These are phyloP conservation scores for Rhinopomastus cyanomelas DNA, from an alignment of 2,113 vertebrate species.

Conservation along the genomic window DNA sequence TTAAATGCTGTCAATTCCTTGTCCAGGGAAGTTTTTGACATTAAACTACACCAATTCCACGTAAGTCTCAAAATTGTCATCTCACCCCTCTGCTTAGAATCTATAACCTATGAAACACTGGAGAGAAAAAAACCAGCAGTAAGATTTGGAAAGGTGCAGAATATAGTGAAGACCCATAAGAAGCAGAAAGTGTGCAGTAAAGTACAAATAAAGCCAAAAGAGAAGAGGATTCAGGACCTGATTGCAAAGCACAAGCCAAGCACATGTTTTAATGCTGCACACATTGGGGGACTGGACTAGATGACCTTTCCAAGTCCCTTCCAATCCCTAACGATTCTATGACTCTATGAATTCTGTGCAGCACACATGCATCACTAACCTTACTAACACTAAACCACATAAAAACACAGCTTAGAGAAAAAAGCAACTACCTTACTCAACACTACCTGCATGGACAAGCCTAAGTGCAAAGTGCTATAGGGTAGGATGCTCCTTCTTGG, in stretches of 20 bases:
- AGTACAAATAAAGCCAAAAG: neutral
- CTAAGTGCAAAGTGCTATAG: neutral
- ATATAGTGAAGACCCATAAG: neutral
- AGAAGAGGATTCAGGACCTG: neutral
- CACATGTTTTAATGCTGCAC: neutral
- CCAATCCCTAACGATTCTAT: no score
- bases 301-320: no score
- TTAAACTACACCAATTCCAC: neutral
- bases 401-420: neutral
- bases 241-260: neutral
- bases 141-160: neutral
- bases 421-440: neutral
- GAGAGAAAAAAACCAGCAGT: neutral
- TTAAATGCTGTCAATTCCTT: neutral
- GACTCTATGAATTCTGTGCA: no score
- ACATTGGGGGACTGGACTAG: no score
- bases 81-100: neutral
- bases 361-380: neutral
- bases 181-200: neutral
- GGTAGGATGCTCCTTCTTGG: neutral
- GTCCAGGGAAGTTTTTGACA: neutral
- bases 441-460: neutral
- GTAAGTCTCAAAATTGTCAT: neutral
- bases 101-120: accelerated
- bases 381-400: neutral